phyloP scores from a whole-genome alignment of 2,113 vertebrate genomes.

The Oreocharis arfaki region DNA sequence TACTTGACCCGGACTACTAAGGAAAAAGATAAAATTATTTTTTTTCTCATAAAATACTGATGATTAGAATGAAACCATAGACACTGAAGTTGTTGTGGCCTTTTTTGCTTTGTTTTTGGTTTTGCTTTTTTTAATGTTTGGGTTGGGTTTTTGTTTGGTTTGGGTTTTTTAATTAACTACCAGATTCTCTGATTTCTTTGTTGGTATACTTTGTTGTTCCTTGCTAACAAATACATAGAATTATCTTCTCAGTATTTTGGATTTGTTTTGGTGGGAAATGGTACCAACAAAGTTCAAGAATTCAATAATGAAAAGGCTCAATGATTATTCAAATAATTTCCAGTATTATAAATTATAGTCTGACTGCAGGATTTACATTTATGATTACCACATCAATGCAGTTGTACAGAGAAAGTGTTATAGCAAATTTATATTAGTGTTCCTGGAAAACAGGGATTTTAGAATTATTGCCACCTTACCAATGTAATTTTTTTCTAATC shows the following conservation, averaged over 20 bases:
- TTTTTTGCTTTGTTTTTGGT: not conserved
- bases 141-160: not conserved
- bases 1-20: not conserved
- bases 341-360: not conserved
- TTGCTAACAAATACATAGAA: not conserved
- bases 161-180: not conserved
- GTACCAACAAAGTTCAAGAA: not conserved
- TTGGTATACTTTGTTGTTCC: not conserved
- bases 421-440: not conserved
- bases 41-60: not conserved
- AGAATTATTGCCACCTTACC: not conserved
- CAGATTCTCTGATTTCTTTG: not conserved
- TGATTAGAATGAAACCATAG: not conserved
- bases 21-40: not conserved
- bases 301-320: not conserved
- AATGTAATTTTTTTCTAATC: not conserved
- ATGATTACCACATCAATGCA: not conserved
- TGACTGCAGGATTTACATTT: not conserved
- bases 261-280: not conserved
- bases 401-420: not conserved
- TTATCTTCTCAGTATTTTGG: not conserved
- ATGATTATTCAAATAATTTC: not conserved
- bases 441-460: not conserved
- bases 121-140: not conserved
- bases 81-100: accelerated